These are phyloP conservation scores for Sinohyriopsis cumingii DNA, from an alignment of 2,888 invertebrate genomes.

Conservation along the genomic window DNA sequence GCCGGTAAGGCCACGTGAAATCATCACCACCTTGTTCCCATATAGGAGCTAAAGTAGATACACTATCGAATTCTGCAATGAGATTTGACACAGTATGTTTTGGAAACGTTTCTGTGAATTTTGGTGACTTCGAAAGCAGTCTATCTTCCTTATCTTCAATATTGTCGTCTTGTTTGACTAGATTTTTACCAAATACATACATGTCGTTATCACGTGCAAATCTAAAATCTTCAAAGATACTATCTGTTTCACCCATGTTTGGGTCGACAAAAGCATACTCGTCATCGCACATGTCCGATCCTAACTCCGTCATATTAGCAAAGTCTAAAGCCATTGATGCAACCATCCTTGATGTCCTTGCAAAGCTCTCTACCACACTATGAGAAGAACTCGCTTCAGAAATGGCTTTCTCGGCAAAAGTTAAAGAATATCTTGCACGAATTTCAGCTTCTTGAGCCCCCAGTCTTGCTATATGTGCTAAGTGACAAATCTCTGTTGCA, in stretches of 20 bases:
- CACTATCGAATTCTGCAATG: background rate
- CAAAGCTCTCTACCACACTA: slow-evolving; percentile 35
- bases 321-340: slow-evolving; percentile 42
- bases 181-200: background rate
- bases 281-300: slow-evolving; percentile 6
- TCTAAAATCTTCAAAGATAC: background rate
- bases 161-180: background rate
- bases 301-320: slow-evolving; percentile 14
- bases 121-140: background rate
- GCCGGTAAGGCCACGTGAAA: background rate
- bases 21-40: too few species aligned
- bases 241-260: background rate
- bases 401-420: slow-evolving; percentile 27
- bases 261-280: background rate
- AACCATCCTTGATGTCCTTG: slow-evolving; percentile 38
- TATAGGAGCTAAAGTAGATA: too few species aligned
- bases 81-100: slow-evolving; percentile 3
- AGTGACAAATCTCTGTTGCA: slow-evolving; percentile 11
- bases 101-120: slow-evolving; percentile 1
- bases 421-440: slow-evolving; percentile 15
- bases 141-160: background rate
- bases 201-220: background rate
- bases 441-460: slow-evolving; percentile 28
- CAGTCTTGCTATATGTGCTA: slow-evolving; percentile 22
- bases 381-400: slow-evolving; percentile 41